Evolutionary conservation across 2,113 vertebrate species (phyloP), one percentile per base, ranked within the genome.

Genomic region (Tympanuchus pallidicinctus): DNA sequence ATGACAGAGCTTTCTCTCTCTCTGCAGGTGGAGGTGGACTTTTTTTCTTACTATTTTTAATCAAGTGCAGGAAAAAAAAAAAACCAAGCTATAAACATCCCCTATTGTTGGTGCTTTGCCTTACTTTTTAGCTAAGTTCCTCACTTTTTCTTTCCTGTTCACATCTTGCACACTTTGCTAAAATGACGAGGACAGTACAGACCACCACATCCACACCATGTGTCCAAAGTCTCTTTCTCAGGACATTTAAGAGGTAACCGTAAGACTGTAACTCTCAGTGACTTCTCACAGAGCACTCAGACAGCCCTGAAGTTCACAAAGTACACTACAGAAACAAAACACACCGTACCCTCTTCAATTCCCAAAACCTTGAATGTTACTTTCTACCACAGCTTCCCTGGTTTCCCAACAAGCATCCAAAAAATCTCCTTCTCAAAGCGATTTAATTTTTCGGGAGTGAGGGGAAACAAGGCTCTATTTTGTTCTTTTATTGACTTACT

Each of bases 401-500:
- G 30, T 14, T 63, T 67, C 18, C 17, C 47, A 8, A 8, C 28
- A 78, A 52, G n/a, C 50, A 34, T 50, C 22, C 32, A 38, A 28
- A 61, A 63, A 13, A 81, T 56, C 16, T 90, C 60, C 32, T 32
- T 64, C 28, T 30, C 50, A 16, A 28, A 85, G 3, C 3, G 72
- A 91, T 70, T 43, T 67, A 47, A 50, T 6, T 60, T 54, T 71
- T 17, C 27, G 47, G 22, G 36, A 83, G 60, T 7, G 14, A 75
- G 42, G 60, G 60, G 60, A 85, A 61, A 64, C 30, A 36, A 79
- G 2, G 70, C 34, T 83, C 10, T 72, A 30, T 54, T 73, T 65
- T 38, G 59, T 83, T 16, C 40, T 77, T 94, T 95, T 82, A 88
- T 21, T 77, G 24, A 88, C 42, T 83, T 61, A 48, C 28, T 89